Evolutionary conservation across 37 sponge, comb jelly and placozoan species (phyloP), one percentile per base, ranked within the genome.

Genomic region (Tethya wilhelma): DNA sequence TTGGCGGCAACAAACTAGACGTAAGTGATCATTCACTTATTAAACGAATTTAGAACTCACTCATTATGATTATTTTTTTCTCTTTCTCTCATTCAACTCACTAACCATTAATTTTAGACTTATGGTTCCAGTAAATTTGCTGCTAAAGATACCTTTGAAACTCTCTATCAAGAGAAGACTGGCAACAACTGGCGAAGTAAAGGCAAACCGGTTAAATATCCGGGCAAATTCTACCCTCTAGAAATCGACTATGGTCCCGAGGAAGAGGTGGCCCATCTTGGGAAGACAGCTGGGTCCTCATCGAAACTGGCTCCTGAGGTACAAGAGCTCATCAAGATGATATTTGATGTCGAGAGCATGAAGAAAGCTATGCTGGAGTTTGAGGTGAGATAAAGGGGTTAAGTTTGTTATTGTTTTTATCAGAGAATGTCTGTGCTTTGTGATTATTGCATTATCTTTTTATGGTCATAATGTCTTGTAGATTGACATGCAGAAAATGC

Each of bases 401-500:
- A n/a, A n/a, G n/a, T n/a, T n/a, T n/a, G n/a, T n/a, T n/a, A n/a
- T n/a, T n/a, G n/a, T 25, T 60, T 12, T 60, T 12, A n/a, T 25
- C 63, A n/a, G n/a, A n/a, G n/a, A n/a, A n/a, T n/a, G n/a, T n/a
- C n/a, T n/a, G n/a, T n/a, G n/a, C n/a, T 43, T 25, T 40, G n/a
- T 44, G 11, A 4, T 32, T 29, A 40, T 64, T 8, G 39, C 30
- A 20, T 38, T 29, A 36, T 43, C 17, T 37, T 20, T 81, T 19
- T 82, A 55, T 34, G 23, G 30, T 43, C 38, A 5, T 5, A n/a
- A n/a, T 1, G 38, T 19, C 33, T 67, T 38, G 29, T 42, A 97
- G 96, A 98, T 98, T 87, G 99, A 98, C 56, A 84, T 96, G 83
- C 94, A 98, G 77, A 98, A 98, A 89, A 98, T 98, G 99, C 99